Base-by-base conservation (phyloP, 2,888 invertebrate genomes). In the Octodonta nipae region DNA sequence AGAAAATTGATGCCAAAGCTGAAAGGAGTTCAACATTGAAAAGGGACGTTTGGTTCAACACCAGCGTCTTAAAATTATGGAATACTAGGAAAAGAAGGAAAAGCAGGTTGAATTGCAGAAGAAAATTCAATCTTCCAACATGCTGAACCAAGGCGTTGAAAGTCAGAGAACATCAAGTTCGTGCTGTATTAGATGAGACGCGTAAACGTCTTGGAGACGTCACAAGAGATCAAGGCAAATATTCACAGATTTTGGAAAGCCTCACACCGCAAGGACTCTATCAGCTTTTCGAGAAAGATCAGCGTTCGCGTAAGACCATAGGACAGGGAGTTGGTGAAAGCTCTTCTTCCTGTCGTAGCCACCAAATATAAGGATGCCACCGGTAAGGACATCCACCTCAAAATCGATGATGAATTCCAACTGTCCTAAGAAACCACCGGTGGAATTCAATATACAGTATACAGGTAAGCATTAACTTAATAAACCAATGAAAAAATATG, bases 21-120 rank as follows among this genome's bases (percentile, higher is more conserved):
- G 96, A 98, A 61, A 98, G 67, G 98, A 98, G 68, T 98, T 98
- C 67, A 98, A 96, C 67, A 96, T 98, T 61, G 96, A 98, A 65
- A 98, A 98, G 64, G 96, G 96, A 46, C 85, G 95, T 54, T 71
- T 98, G 38, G 96, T 98, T 25, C 95, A 96, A 62, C 93, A 96
- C 60, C 95, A 98, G 64, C 78, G 96, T 48, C 78, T 96, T 41
- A 98, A 98, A 68, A 98, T 98, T 52, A 95, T 96, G 89, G 98
- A 98, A 59, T 93, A 87, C 64, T 98, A 91, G 62, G 95, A 96
- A 57, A 88, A 93, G 61, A 96, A 96, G 59, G 96, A 96, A 57
- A 98, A 98, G 64, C 95, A 96, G 67, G 95, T 96, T 46, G 96
- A 98, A 65, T 75, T 98, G 40, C 93, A 95, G 60, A 93, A 95